phyloP scores from a whole-genome alignment of 2,113 vertebrate species.

The Nestor notabilis region DNA sequence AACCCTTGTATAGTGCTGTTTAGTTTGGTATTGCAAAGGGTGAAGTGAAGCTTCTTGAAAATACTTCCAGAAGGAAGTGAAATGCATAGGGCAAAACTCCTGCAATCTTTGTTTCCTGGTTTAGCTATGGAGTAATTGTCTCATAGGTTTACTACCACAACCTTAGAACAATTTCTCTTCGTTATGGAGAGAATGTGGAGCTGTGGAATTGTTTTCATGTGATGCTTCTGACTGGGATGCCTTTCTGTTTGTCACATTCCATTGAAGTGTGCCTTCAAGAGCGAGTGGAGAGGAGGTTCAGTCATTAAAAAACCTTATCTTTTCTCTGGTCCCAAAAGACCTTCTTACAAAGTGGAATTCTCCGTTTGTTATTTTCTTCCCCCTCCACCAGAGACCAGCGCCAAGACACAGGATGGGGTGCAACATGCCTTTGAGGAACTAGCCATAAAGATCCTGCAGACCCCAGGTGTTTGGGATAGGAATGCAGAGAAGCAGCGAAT shows the following conservation, averaged over 20 bases:
- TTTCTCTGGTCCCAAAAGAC: not conserved
- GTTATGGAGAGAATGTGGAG: not conserved
- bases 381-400: slow-evolving; percentile 57
- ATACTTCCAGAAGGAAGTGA: not conserved
- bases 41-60: not conserved
- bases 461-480: slow-evolving; percentile 19
- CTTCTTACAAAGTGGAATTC: not conserved
- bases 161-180: not conserved
- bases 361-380: not conserved
- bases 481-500: not conserved
- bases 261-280: not conserved
- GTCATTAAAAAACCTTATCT: not conserved
- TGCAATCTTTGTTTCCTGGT: not conserved
- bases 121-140: not conserved
- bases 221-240: not conserved
- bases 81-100: not conserved
- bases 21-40: not conserved
- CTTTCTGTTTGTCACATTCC: not conserved
- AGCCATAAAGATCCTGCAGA: slow-evolving; percentile 59
- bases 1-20: accelerated
- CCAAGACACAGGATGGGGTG: slow-evolving; percentile 63
- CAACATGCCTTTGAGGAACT: slow-evolving; percentile 61
- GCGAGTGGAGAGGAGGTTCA: not conserved
- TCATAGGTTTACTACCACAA: not conserved
- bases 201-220: not conserved